Evolutionary conservation across 1,140 invertebrate species (phyloP).

Genomic region (Brachystomella parvula): DNA sequence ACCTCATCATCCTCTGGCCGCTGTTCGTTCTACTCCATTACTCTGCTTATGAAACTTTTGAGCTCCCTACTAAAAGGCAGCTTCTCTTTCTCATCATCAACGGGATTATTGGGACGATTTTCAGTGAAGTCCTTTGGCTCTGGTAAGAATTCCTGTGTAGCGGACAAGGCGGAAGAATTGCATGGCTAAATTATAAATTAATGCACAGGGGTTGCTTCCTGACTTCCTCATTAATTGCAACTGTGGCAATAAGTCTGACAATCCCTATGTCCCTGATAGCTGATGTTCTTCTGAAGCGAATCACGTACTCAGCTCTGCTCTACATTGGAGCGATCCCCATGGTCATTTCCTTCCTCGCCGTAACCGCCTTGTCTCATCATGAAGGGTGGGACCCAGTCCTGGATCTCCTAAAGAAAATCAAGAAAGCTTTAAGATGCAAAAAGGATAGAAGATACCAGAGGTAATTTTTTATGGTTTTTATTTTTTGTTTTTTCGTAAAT

Average conservation of each 20-base stretch:
- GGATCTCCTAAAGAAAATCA: conserved; percentile 50
- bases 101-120: conserved; percentile 75
- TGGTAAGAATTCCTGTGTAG: conserved; percentile 53
- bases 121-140: conserved; percentile 78
- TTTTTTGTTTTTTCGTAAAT: conserved; percentile 9
- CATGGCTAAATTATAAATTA: conserved; percentile 21
- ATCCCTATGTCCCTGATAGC: conserved; percentile 77
- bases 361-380: conserved; percentile 66
- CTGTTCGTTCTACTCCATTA: conserved; percentile 75
- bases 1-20: conserved; percentile 72
- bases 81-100: conserved; percentile 70
- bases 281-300: conserved; percentile 65
- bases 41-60: conserved; percentile 64
- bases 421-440: neutral
- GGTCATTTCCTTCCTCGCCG: conserved; percentile 65
- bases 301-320: conserved; percentile 64
- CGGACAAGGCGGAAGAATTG: neutral
- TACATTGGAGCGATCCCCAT: conserved; percentile 72
- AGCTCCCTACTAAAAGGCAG: conserved; percentile 69
- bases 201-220: conserved; percentile 71
- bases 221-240: conserved; percentile 77
- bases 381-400: conserved; percentile 77
- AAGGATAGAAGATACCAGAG: conserved; percentile 3
- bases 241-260: conserved; percentile 68
- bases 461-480: conserved; percentile 3